A percentile compares a stretch with the other conserved stretches of the same genome.
phyloP scores from a whole-genome alignment of 2,888 invertebrate genomes.

The Cheilosia vulpina region DNA sequence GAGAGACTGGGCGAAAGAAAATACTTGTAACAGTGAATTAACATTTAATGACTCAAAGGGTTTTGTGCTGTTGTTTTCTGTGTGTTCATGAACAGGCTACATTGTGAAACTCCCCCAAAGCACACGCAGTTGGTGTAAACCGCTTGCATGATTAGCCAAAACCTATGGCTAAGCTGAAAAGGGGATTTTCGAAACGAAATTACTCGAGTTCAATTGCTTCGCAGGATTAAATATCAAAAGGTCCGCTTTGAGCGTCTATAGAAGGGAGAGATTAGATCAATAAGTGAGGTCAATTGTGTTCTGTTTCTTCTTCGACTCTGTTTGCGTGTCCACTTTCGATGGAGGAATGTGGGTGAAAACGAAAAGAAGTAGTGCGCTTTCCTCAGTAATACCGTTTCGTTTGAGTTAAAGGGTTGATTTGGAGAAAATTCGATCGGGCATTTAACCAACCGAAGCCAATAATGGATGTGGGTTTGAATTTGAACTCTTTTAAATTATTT shows the following conservation, averaged over 20 bases:
- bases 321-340: conserved; percentile 65
- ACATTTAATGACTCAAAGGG: conserved; percentile 74
- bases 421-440: conserved; percentile 40
- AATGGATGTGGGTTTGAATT: conserved; percentile 55
- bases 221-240: conserved; percentile 74
- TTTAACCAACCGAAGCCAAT: conserved; percentile 49
- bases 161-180: conserved; percentile 65
- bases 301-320: conserved; percentile 33
- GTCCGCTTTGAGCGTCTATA: conserved; percentile 38
- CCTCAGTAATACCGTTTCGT: neutral
- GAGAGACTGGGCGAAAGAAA: conserved; percentile 14
- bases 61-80: conserved; percentile 4
- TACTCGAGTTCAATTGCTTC: conserved; percentile 75
- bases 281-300: conserved; percentile 74
- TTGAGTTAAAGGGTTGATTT: conserved; percentile 46
- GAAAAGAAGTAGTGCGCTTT: conserved; percentile 29
- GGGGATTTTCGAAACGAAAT: conserved; percentile 67
- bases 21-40: conserved; percentile 71
- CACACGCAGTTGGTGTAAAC: conserved; percentile 51
- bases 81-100: neutral
- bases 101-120: neutral
- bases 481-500: conserved; percentile 47
- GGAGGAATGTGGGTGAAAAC: conserved; percentile 51
- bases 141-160: conserved; percentile 73
- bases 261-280: conserved; percentile 53